Conservation (phyloP, 2,113 vertebrate species). For the Hemiscyllium ocellatum region DNA sequence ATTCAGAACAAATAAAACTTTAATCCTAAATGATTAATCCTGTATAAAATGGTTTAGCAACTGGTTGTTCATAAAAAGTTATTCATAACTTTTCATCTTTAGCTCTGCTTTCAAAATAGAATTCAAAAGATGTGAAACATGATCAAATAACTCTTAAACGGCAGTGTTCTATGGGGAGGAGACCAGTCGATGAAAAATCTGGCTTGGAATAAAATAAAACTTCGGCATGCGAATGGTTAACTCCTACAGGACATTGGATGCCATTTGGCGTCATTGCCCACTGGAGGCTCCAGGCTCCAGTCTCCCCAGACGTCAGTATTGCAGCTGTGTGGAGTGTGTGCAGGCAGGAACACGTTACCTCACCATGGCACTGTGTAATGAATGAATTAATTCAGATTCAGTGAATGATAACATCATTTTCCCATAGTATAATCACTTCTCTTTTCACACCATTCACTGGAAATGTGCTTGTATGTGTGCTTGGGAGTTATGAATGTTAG, state of each 20-base stretch:
- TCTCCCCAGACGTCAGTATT: constrained; percentile 17
- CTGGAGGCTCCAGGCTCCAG: constrained; percentile 24
- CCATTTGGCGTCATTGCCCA: constrained; percentile 33
- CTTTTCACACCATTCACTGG: constrained; percentile 16
- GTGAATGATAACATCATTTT: constrained; percentile 9
- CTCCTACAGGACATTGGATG: constrained; percentile 3
- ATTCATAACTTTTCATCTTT: background rate
- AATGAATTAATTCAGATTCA: constrained; percentile 26
- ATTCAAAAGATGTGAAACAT: background rate
- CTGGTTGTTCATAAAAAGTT: no score
- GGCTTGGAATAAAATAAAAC: background rate
- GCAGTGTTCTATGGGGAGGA: background rate
- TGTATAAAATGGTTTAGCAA: background rate
- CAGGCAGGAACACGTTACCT: constrained; percentile 27
- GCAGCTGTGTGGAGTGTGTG: constrained; percentile 32
- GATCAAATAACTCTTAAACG: background rate
- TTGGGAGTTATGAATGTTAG: background rate
- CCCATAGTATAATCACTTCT: constrained; percentile 30
- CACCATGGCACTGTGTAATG: constrained; percentile 30
- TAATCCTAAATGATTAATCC: background rate
- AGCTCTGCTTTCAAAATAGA: background rate
- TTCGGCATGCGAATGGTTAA: background rate
- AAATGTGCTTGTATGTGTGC: background rate
- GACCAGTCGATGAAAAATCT: background rate
- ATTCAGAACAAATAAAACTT: background rate